A percentile compares a stretch with the other conserved stretches of the same genome.
phyloP scores from a whole-genome alignment of 2,113 vertebrate genomes.

The Columba livia region DNA sequence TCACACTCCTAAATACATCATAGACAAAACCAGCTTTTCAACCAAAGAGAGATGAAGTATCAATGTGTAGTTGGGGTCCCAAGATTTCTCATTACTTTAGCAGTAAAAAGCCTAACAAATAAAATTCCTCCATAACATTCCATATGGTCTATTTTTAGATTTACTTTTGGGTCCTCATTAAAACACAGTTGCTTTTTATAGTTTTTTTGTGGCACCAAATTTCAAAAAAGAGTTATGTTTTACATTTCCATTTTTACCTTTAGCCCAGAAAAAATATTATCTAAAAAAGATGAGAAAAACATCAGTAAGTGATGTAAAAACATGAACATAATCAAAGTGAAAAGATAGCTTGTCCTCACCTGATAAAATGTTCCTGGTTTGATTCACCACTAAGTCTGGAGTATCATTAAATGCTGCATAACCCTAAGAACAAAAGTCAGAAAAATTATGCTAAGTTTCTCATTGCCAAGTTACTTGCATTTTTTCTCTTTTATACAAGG shows the following conservation, averaged over 20 bases:
- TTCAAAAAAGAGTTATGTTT: neutral
- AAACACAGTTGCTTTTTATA: neutral
- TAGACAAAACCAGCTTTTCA: neutral
- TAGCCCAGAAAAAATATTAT: neutral
- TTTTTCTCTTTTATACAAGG: neutral
- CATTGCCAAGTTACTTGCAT: neutral
- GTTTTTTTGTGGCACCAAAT: neutral
- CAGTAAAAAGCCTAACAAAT: neutral
- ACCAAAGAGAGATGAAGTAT: neutral
- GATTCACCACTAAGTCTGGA: slow-evolving; percentile 81
- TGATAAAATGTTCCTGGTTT: slow-evolving; percentile 79
- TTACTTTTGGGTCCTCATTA: neutral
- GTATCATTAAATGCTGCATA: slow-evolving; percentile 86
- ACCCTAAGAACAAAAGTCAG: slow-evolving; percentile 76
- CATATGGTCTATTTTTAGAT: neutral
- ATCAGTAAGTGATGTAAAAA: neutral
- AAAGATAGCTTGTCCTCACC: slow-evolving; percentile 73
- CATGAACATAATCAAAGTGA: neutral
- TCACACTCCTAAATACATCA: neutral
- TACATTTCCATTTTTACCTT: neutral
- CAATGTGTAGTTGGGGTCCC: neutral
- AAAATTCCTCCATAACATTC: neutral
- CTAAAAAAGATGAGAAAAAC: neutral
- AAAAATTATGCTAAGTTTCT: neutral
- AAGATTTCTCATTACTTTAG: neutral